Evolutionary conservation across 2,888 invertebrate species (phyloP).

Genomic region (Athalia rosae): DNA sequence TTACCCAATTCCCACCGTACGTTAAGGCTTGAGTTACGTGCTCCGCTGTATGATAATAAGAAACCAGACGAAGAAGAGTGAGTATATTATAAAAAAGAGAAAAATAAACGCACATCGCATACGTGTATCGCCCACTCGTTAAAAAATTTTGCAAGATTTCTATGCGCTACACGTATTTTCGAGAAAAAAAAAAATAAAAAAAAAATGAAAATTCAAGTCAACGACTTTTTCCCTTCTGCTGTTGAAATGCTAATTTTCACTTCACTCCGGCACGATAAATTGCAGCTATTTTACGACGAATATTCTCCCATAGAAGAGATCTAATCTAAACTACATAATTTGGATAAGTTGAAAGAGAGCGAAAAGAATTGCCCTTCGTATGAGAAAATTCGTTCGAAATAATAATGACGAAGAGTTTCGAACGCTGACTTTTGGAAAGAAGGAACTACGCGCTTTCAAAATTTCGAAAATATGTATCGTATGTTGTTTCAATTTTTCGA

Average conservation of each 20-base stretch:
- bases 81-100: neutral
- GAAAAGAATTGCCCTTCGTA: neutral
- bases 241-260: conserved; percentile 20
- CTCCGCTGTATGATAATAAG: neutral
- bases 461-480: too few relatives aligned
- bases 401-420: neutral
- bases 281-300: too few relatives aligned
- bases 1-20: conserved; percentile 36
- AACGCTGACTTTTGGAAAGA: neutral
- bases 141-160: conserved; percentile 22
- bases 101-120: conserved; percentile 2
- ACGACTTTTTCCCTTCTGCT: conserved; percentile 22
- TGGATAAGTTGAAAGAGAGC: too few relatives aligned
- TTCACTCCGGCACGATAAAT: neutral
- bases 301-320: too few relatives aligned
- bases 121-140: conserved; percentile 31
- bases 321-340: too few relatives aligned
- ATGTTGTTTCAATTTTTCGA: too few relatives aligned
- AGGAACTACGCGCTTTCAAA: neutral
- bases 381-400: conserved; percentile 13
- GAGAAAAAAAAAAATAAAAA: neutral
- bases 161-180: conserved; percentile 38
- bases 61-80: neutral
- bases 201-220: neutral
- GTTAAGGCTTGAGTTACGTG: conserved; percentile 26